Base-by-base conservation (phyloP, 1,140 invertebrate genomes). In the Augochlora pura region DNA sequence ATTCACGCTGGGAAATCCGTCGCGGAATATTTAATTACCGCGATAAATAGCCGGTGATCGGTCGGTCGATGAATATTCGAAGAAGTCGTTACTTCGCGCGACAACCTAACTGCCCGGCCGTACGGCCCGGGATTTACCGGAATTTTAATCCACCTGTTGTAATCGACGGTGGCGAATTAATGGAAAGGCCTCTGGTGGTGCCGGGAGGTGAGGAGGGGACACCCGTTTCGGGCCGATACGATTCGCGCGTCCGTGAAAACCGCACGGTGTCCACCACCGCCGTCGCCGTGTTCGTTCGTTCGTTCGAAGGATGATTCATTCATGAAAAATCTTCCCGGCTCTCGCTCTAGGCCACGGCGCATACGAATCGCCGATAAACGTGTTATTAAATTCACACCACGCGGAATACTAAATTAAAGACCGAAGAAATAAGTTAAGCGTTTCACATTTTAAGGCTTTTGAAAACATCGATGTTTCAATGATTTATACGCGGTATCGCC, bases 331-430 rank as follows among this genome's bases (percentile, higher is more conserved):
- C 65, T 38, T 60, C n/a, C n/a, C 21, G 52, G 60, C 42, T 76
- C 54, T 76, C 54, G 39, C 27, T 46, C n/a, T n/a, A n/a, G 21
- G 54, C 54, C 25, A 76, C 65, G 16, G 4, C 39, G 74, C 74
- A 76, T 76, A 76, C 74, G 46, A 76, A 76, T 76, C 9, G 21
- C 54, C 74, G 52, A 49, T 76, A 76, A 76, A n/a, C 67, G 18
- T 60, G 67, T 67, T 57, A 75, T 76, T 76, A 76, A 76, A 46
- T 76, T 76, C 74, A 69, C 74, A 76, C 74, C 54, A 76, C 2
- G 25, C 14, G 12, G 74, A 76, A 76, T 76, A 76, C 25, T 32
- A 60, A 76, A 69, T 69, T 68, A 67, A 39, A 66, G 46, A 3
- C 32, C 10, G 16, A 59, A 42, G 16, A 59, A 42, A 69, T 76